A percentile compares a stretch with the other conserved stretches of the same genome.
phyloP scores from a whole-genome alignment of 1,140 invertebrate genomes.

The Bombus waltoni region DNA sequence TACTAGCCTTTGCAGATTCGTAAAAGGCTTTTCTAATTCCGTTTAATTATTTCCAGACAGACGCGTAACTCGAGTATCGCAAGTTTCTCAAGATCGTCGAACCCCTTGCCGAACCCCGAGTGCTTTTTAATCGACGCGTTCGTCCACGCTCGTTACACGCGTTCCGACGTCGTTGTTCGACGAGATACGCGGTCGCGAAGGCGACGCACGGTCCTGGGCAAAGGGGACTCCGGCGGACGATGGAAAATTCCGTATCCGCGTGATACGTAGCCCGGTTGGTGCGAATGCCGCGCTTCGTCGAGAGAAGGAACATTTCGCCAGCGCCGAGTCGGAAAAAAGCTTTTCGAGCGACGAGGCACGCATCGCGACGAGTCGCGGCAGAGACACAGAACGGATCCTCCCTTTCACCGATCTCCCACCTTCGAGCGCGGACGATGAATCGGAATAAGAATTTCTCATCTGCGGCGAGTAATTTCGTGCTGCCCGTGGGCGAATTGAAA shows the following conservation, averaged over 20 bases:
- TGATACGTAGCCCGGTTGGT: too few species aligned
- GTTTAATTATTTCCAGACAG: neutral
- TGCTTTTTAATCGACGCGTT: too few species aligned
- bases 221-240: too few species aligned
- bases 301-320: neutral
- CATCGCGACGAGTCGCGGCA: too few species aligned
- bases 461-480: neutral
- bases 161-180: too few species aligned
- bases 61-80: rapidly evolving
- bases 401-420: neutral
- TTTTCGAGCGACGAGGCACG: neutral
- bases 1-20: neutral
- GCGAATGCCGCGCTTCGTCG: too few species aligned
- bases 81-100: neutral
- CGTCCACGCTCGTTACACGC: too few species aligned
- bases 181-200: too few species aligned
- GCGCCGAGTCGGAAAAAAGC: neutral
- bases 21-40: neutral
- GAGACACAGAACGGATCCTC: neutral
- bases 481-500: conserved; percentile 19
- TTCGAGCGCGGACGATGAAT: neutral
- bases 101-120: neutral
- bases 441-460: conserved; percentile 2
- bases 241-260: too few species aligned
- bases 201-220: too few species aligned